Conservation (phyloP, 2,113 vertebrate genomes). For the Murina feae region DNA sequence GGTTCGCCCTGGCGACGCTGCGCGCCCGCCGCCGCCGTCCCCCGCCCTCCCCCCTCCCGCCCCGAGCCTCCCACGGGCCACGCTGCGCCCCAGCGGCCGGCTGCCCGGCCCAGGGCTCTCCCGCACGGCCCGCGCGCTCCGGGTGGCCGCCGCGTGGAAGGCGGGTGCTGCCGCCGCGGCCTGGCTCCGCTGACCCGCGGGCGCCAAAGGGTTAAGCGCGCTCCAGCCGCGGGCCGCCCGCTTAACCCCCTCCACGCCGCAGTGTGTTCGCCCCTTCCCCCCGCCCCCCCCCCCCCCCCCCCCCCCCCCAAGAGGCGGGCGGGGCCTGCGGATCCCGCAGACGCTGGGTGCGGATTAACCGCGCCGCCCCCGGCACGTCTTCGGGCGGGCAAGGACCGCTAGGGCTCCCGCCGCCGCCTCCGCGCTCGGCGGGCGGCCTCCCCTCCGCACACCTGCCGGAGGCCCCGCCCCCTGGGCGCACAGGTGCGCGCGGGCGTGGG, state of each 20-base stretch:
- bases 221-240: conserved; percentile 56
- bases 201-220: conserved; percentile 74
- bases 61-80: conserved; percentile 72
- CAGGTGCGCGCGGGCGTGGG: conserved; percentile 27
- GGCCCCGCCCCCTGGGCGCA: conserved; percentile 44
- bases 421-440: not conserved
- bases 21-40: conserved; percentile 60
- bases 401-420: accelerated
- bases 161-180: conserved; percentile 5
- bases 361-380: not conserved
- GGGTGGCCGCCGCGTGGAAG: not conserved
- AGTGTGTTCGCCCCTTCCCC: not conserved
- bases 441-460: conserved; percentile 51
- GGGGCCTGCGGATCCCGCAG: not conserved
- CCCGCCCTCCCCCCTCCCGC: conserved; percentile 50
- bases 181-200: conserved; percentile 36
- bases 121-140: not conserved
- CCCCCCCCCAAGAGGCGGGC: conserved; percentile 1
- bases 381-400: not conserved
- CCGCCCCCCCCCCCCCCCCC: not conserved
- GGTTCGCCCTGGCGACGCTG: conserved; percentile 71
- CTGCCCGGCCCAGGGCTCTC: conserved; percentile 72
- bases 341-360: not conserved
- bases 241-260: conserved; percentile 63
- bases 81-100: conserved; percentile 61